Conservation (phyloP, 2,113 vertebrate species). For the Osmerus eperlanus region DNA sequence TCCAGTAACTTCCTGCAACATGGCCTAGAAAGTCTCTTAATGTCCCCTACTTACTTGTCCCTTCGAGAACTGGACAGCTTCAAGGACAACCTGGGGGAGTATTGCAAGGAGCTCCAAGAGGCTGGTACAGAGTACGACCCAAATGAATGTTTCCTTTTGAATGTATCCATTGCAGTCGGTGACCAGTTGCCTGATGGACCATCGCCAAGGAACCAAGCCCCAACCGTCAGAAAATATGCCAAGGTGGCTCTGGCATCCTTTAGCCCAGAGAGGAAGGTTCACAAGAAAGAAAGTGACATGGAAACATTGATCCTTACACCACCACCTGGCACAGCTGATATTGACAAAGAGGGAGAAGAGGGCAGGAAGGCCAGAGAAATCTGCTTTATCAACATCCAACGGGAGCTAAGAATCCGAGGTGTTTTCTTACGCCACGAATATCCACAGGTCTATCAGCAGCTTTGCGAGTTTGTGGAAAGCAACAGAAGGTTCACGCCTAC, state of each 20-base stretch:
- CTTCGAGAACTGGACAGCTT: conserved; percentile 91
- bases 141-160: conserved; percentile 96
- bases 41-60: conserved; percentile 95
- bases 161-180: conserved; percentile 93
- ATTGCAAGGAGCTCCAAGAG: conserved; percentile 87
- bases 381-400: conserved; percentile 96
- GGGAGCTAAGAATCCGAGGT: conserved; percentile 91
- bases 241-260: conserved; percentile 94
- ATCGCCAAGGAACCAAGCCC: conserved; percentile 78
- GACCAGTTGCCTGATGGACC: conserved; percentile 83
- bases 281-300: conserved; percentile 88
- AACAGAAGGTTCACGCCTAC: conserved; percentile 96
- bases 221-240: conserved; percentile 94
- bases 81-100: conserved; percentile 89
- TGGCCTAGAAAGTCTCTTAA: conserved; percentile 86
- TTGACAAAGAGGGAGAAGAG: conserved; percentile 91
- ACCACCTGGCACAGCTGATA: conserved; percentile 87
- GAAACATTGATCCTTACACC: conserved; percentile 96
- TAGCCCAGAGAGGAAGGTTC: conserved; percentile 84
- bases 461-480: conserved; percentile 94
- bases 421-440: conserved; percentile 96
- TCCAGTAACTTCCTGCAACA: conserved; percentile 92
- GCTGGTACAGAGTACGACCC: conserved; percentile 92
- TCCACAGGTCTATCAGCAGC: conserved; percentile 90
- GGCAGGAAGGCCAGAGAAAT: conserved; percentile 91